Conservation (phyloP, 1,140 invertebrate genomes). For the Latrodectus geometricus region DNA sequence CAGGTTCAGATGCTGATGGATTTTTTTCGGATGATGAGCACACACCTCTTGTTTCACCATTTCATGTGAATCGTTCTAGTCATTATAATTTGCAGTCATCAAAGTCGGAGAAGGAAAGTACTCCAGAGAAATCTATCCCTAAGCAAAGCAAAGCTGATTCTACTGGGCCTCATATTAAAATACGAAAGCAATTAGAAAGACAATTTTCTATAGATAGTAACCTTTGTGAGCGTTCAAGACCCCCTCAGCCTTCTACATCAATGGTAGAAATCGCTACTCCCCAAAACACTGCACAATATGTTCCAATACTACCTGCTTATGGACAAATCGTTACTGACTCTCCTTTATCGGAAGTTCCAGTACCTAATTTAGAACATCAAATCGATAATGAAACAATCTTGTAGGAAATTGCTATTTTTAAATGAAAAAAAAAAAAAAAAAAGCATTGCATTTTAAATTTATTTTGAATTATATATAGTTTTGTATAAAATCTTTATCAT, state of each 20-base stretch:
- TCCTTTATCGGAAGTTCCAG: constrained; percentile 18
- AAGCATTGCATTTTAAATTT: neutral
- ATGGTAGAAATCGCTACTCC: constrained; percentile 51
- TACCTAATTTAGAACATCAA: constrained; percentile 18
- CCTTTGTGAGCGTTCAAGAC: constrained; percentile 45
- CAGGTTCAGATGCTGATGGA: constrained; percentile 39
- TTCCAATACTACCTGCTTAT: constrained; percentile 37
- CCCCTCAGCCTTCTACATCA: constrained; percentile 41
- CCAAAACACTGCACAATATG: constrained; percentile 17
- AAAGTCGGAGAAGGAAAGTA: constrained; percentile 52
- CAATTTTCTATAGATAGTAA: constrained; percentile 57
- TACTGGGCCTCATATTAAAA: constrained; percentile 9
- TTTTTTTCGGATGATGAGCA: constrained; percentile 60
- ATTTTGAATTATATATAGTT: neutral
- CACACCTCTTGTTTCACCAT: constrained; percentile 64
- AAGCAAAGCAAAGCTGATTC: constrained; percentile 46
- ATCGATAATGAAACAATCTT: constrained; percentile 49
- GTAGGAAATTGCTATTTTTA: neutral
- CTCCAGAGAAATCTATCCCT: constrained; percentile 52
- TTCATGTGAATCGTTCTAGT: constrained; percentile 45
- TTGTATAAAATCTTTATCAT: neutral
- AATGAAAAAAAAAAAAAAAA: neutral
- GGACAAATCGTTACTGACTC: constrained; percentile 49
- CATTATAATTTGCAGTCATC: constrained; percentile 54
- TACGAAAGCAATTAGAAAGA: constrained; percentile 30